phyloP scores from a whole-genome alignment of 2,888 invertebrate species.

The Scrobipalpa atriplicella region DNA sequence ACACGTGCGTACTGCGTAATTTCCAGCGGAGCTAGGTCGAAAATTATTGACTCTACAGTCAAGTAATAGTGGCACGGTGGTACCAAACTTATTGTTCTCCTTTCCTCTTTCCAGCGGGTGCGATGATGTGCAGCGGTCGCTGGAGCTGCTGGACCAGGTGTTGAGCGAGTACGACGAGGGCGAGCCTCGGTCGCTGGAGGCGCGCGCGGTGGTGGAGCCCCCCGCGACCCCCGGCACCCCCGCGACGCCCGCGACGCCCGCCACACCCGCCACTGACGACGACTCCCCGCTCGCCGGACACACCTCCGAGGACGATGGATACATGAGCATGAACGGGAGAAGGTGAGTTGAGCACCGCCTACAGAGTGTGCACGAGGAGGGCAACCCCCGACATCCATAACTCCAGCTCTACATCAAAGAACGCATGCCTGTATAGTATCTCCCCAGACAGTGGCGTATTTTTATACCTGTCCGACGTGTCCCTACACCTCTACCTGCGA shows the following conservation, averaged over 20 bases:
- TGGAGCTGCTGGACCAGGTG: constrained; percentile 94
- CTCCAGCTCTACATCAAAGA: too few species aligned
- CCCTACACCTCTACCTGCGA: too few species aligned
- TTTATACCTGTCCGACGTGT: too few species aligned
- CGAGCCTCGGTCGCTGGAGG: constrained; percentile 78
- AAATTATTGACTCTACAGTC: background rate
- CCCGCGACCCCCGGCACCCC: constrained; percentile 71
- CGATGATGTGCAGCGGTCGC: constrained; percentile 94
- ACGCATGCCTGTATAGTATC: too few species aligned
- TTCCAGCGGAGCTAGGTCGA: too few species aligned
- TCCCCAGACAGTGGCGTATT: too few species aligned
- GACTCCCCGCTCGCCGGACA: constrained; percentile 91
- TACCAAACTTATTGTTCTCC: background rate
- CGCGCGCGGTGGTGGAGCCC: constrained; percentile 66
- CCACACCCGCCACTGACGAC: constrained; percentile 84
- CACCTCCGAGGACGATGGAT: constrained; percentile 95
- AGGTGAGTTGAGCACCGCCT: constrained; percentile 63
- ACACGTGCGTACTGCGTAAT: too few species aligned
- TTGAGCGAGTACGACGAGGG: constrained; percentile 95
- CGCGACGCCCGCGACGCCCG: constrained; percentile 80
- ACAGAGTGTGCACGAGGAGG: too few species aligned
- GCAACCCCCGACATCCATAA: too few species aligned
- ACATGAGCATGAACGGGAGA: constrained; percentile 96
- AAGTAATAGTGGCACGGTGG: background rate
- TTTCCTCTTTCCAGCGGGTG: constrained; percentile 84